Conservation (phyloP, 2,113 vertebrate genomes). For the Neomonachus schauinslandi region DNA sequence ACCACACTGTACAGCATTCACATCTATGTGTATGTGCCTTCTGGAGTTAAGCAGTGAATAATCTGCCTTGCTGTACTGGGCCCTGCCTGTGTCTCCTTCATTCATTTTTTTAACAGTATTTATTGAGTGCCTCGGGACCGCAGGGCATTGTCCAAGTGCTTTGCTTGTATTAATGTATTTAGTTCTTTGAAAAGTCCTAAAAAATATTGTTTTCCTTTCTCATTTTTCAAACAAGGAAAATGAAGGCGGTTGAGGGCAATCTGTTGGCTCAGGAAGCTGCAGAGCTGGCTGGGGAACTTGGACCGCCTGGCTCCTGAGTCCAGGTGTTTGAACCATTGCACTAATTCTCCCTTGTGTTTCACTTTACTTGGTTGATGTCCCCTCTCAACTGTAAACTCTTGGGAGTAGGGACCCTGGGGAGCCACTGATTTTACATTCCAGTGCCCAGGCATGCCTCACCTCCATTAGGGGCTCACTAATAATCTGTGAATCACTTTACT, state of each 20-base stretch:
- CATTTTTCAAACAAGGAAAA: neutral
- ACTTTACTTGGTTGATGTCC: neutral
- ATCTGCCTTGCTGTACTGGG: neutral
- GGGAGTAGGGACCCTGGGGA: neutral
- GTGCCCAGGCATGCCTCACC: neutral
- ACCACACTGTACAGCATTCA: neutral
- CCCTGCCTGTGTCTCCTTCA: neutral
- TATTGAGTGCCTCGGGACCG: neutral
- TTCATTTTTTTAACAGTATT: neutral
- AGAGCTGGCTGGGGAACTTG: neutral
- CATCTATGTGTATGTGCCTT: neutral
- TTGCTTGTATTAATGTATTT: neutral
- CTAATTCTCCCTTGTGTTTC: neutral
- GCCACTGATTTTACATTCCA: neutral
- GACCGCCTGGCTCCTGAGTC: neutral
- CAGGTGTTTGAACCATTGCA: neutral
- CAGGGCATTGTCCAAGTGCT: neutral
- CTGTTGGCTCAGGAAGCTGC: neutral
- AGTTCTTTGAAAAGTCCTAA: neutral
- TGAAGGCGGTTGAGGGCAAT: neutral
- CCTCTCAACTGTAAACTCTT: neutral
- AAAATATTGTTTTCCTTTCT: neutral
- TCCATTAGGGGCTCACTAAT: neutral
- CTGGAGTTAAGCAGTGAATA: neutral
- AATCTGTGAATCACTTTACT: neutral